Evolutionary conservation across 2,113 vertebrate species (phyloP), one percentile per base, ranked within the genome.

Genomic region (Numenius arquata): DNA sequence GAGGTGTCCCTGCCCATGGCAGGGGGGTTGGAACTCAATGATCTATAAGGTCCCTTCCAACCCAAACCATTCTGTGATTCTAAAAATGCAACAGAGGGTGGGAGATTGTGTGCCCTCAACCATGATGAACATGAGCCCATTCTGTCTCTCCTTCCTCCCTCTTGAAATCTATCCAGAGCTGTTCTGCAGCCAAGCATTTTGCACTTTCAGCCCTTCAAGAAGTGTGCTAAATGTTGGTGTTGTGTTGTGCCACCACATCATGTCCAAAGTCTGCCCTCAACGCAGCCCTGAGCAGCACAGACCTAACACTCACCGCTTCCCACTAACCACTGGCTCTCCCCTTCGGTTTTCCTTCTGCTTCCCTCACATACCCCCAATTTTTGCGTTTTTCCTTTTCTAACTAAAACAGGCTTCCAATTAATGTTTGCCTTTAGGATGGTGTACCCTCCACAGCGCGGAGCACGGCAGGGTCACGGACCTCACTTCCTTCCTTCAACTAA

Each of bases 401-500:
- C 74, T 76, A 70, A 91, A 96, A 89, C 92, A 95, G 94, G 66
- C 55, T 96, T 92, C 62, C 94, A 95, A 91, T 95, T 95, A 95
- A 91, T 38, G 80, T 92, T 95, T 96, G 89, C 92, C 84, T 96
- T 96, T 72, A 79, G 92, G 86, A 93, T 53, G 86, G 58, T 30
- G 62, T 92, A 90, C 90, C 90, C 90, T 95, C 80, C 90, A 50
- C 93, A 85, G 72, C 68, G 90, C 23, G 41, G 83, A 92, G 90
- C 73, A 81, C 86, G 66, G 88, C 92, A 89, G 72, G 92, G 93
- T 97, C 96, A 94, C 21, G 0, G 92, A 92, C 94, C 95, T 62
- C 91, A 90, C 95, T 95, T 97, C 95, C 96, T 96, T 95, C 92
- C 95, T 95, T 85, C 66, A 95, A 73, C 84, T 87, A 87, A 92